Evolutionary conservation across 2,888 invertebrate genomes (phyloP).

Genomic region (Silvanus unidentatus): DNA sequence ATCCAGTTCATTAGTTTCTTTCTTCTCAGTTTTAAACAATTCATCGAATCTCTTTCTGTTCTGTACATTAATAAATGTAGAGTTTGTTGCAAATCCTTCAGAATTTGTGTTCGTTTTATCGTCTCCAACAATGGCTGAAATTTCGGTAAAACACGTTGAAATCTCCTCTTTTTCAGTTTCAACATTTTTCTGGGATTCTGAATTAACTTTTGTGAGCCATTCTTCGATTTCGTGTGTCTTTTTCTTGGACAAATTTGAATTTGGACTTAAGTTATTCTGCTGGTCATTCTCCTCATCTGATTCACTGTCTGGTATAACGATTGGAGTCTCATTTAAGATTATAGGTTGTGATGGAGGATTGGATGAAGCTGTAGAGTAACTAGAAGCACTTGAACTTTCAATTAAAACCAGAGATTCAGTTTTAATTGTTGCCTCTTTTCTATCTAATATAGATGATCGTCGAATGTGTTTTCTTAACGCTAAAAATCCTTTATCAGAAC

Average conservation of each 20-base stretch:
- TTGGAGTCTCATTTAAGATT: slow-evolving; percentile 10
- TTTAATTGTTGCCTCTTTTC: slow-evolving; percentile 17
- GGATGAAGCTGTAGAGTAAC: slow-evolving; percentile 1
- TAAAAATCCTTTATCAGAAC: slow-evolving; percentile 31
- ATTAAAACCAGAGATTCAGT: slow-evolving; percentile 19
- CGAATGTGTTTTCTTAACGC: slow-evolving; percentile 35
- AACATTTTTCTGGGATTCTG: slow-evolving; percentile 1
- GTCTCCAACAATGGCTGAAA: slow-evolving; percentile 27
- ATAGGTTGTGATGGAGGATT: slow-evolving; percentile 1
- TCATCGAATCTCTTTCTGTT: slow-evolving; percentile 28
- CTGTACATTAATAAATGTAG: slow-evolving; percentile 24
- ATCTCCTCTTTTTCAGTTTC: slow-evolving; percentile 5
- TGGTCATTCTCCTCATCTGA: not conserved
- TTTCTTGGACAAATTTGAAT: slow-evolving; percentile 7
- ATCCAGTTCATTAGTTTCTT: slow-evolving; percentile 6
- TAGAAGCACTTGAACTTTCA: slow-evolving; percentile 11
- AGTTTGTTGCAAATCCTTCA: slow-evolving; percentile 24
- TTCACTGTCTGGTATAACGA: slow-evolving; percentile 17
- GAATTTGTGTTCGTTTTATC: slow-evolving; percentile 14
- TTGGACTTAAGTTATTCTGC: not conserved
- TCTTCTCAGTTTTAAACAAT: slow-evolving; percentile 22
- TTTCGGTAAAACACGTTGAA: slow-evolving; percentile 27
- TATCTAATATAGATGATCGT: slow-evolving; percentile 31
- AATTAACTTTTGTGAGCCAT: slow-evolving; percentile 27
- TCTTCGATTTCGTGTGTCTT: slow-evolving; percentile 21